A percentile compares a stretch with the other conserved stretches of the same genome.
Evolutionary conservation across 2,888 invertebrate species (phyloP).

Genomic region (Drosophila flavopinicola): DNA sequence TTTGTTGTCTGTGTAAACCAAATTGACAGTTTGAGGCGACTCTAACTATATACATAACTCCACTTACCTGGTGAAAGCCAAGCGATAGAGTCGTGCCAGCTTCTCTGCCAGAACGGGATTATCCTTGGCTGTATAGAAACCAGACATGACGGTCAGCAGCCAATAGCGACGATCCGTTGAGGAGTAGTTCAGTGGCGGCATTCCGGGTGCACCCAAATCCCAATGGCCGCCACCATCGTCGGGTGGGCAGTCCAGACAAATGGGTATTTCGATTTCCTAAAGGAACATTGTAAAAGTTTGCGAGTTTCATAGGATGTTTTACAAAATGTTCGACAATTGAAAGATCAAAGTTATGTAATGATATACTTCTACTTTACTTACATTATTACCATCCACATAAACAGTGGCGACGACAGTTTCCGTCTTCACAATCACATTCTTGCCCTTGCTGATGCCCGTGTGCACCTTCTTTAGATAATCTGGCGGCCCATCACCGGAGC

Average conservation of each 20-base stretch:
- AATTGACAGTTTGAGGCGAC: constrained; percentile 19
- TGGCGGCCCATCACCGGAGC: constrained; percentile 92
- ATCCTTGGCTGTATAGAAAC: constrained; percentile 85
- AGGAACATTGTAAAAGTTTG: too few relatives aligned
- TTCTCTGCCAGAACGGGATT: constrained; percentile 89
- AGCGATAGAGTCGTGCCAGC: constrained; percentile 91
- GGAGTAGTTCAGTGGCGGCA: constrained; percentile 81
- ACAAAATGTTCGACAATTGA: too few relatives aligned
- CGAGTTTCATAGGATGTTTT: too few relatives aligned
- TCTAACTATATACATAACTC: neutral
- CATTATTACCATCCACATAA: constrained; percentile 86
- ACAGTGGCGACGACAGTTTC: constrained; percentile 90
- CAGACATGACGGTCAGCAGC: constrained; percentile 91
- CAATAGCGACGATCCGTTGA: constrained; percentile 90
- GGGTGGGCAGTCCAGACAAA: constrained; percentile 81
- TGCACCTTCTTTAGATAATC: constrained; percentile 84
- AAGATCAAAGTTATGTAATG: too few relatives aligned
- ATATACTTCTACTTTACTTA: too few relatives aligned
- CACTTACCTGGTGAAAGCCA: constrained; percentile 91
- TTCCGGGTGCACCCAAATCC: constrained; percentile 70
- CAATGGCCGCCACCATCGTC: constrained; percentile 80
- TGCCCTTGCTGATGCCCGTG: constrained; percentile 85
- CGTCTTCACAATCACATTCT: constrained; percentile 87
- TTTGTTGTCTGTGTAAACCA: constrained; percentile 89
- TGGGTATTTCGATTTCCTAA: constrained; percentile 83